Conservation (phyloP, 2,797 vertebrate genomes). For the Mormyrus proboscirostris region DNA sequence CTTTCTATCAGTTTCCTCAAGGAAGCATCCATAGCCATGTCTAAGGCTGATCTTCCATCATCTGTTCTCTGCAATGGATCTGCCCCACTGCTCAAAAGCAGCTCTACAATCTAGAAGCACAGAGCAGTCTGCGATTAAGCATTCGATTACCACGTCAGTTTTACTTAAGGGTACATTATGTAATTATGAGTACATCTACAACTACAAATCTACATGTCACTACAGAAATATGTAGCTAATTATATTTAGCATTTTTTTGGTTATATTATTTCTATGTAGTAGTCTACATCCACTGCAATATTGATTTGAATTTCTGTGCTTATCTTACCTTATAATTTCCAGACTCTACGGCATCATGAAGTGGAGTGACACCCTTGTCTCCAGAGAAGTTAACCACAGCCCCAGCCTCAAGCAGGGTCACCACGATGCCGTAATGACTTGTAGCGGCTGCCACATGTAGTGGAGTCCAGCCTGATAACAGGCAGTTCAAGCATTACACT, state of each 20-base stretch:
- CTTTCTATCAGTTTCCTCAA: constrained; percentile 27
- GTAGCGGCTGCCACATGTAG: constrained; percentile 59
- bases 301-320: neutral
- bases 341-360: constrained; percentile 58
- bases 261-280: neutral
- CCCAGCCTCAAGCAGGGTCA: constrained; percentile 61
- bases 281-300: neutral
- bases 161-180: neutral
- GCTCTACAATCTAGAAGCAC: constrained; percentile 31
- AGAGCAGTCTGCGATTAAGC: neutral
- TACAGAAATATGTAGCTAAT: neutral
- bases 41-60: constrained; percentile 27
- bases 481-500: neutral
- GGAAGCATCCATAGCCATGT: constrained; percentile 24
- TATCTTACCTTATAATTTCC: constrained; percentile 57
- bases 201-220: neutral
- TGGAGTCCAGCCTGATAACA: constrained; percentile 62
- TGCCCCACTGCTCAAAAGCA: constrained; percentile 39
- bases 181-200: neutral
- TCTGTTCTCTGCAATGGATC: constrained; percentile 32
- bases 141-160: neutral
- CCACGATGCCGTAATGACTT: constrained; percentile 48
- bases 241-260: neutral
- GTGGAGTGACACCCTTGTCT: constrained; percentile 53
- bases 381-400: constrained; percentile 58